Base-by-base conservation (phyloP, 2,888 invertebrate species). In the Cryptus armator region DNA sequence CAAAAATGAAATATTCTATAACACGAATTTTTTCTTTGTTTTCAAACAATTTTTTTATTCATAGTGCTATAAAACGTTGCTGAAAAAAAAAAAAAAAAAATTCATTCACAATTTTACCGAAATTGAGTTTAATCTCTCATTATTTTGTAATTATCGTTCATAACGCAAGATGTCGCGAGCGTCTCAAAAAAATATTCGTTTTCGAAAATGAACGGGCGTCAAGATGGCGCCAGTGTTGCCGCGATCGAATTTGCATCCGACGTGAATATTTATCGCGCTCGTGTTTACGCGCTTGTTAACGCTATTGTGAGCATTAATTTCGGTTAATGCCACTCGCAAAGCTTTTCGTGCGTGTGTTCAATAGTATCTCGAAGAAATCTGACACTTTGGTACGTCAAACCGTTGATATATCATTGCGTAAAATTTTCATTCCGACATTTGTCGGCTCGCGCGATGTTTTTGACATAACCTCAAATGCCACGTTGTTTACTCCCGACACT, bases 381-480 rank as follows among this genome's bases (percentile, higher is more conserved):
- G 29, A 0, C n/a, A 43, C 10, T 51, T 3, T 43, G 68, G 84
- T 84, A 62, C 19, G 84, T 81, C 3, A 44, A 68, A 67, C 7
- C 2, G 10, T 24, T 4, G 14, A 14, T 0, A 4, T 46, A 71
- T 56, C 32, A 53, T 75, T 16, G 10, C 24, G 75, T 75, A 83
- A 56, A 43, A 67, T 53, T 62, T 81, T 44, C 16, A 4, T 48
- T 29, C 9, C 0, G 46, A 66, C 19, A 16, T 1, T 48, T 37
- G 66, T 62, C 62, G 72, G 66, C 62, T 12, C 51, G 32, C 67
- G 67, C 76, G 32, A 29, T 32, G 43, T 67, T 44, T n/a, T 3
- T n/a, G 14, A 53, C 68, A 53, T 84, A 84, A 84, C 84, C 84
- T 81, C 56, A 24, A 81, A 81, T n/a, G 51, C 19, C 67, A 48